Evolutionary conservation across 1,140 invertebrate species (phyloP), one percentile per base, ranked within the genome.

Genomic region (Pseudoatta argentina): DNA sequence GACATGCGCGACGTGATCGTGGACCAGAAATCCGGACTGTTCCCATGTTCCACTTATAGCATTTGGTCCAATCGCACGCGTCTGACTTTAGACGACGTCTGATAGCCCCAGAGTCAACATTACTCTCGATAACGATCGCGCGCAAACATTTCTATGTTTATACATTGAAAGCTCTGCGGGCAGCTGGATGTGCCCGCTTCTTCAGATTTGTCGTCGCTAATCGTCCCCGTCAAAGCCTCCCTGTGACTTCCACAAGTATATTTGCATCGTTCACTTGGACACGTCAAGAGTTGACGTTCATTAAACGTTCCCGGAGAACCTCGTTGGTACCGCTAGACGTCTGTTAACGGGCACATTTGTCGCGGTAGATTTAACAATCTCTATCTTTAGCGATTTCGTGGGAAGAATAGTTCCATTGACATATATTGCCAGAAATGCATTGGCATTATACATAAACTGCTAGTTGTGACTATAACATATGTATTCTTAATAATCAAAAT

Each of bases 21-120:
- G 92, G 92, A 94, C 91, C 93, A 93, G 92, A 94, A 94, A 94
- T 94, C 94, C 93, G 91, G 91, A 91, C 89, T 91, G 92, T 94
- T 94, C 94, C 93, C 93, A 94, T 94, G 94, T 94, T 93, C 93
- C 91, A 94, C 91, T 94, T 94, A 91, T 91, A 75, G 90, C 90
- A 91, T 91, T 91, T 91, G 87, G 89, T 91, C 77, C 90, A 91
- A 91, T 91, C 90, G 90, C 90, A 89, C 90, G 90, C 88, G 88
- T 91, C 88, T 91, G 90, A 90, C 85, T 89, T 91, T 88, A 91
- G 89, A 91, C 89, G 87, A 91, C 61, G 89, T 90, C 89, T 90
- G 89, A 91, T 91, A 91, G 88, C 77, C 63, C 51, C 72, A 24
- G 86, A 89, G 72, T 89, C 88, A 89, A 90, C 86, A 89, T 86